Conservation (phyloP, 2,888 invertebrate species). For the Oscheius sp. region DNA sequence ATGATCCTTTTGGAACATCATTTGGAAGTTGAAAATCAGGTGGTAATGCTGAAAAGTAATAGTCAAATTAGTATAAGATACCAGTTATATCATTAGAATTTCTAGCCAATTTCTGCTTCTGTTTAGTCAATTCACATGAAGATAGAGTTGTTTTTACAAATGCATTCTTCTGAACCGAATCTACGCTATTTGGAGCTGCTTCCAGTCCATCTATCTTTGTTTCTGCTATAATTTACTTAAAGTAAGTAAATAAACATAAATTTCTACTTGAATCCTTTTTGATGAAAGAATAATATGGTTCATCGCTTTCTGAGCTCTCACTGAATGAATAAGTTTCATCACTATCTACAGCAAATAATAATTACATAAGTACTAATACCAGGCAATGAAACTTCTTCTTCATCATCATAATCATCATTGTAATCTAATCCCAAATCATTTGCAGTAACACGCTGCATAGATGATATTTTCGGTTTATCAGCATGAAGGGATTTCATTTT, state of each 20-base stretch:
- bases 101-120: background rate
- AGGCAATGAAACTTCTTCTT: background rate
- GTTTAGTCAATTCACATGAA: background rate
- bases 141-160: background rate
- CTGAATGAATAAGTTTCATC: background rate
- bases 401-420: slow-evolving; percentile 2
- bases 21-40: background rate
- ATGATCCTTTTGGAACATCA: background rate
- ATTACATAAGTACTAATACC: background rate
- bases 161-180: too few species aligned
- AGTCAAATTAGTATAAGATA: background rate
- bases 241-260: too few species aligned
- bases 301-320: too few species aligned
- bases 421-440: background rate
- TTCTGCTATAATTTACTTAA: too few species aligned
- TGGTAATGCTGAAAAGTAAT: background rate
- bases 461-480: background rate
- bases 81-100: background rate
- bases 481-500: background rate
- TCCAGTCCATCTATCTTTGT: too few species aligned
- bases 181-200: too few species aligned
- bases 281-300: too few species aligned
- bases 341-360: background rate
- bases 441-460: slow-evolving; percentile 15
- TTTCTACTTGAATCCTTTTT: too few species aligned